A percentile compares a stretch with the other conserved stretches of the same genome.
phyloP scores from a whole-genome alignment of 2,113 vertebrate species.

The Osmerus eperlanus region DNA sequence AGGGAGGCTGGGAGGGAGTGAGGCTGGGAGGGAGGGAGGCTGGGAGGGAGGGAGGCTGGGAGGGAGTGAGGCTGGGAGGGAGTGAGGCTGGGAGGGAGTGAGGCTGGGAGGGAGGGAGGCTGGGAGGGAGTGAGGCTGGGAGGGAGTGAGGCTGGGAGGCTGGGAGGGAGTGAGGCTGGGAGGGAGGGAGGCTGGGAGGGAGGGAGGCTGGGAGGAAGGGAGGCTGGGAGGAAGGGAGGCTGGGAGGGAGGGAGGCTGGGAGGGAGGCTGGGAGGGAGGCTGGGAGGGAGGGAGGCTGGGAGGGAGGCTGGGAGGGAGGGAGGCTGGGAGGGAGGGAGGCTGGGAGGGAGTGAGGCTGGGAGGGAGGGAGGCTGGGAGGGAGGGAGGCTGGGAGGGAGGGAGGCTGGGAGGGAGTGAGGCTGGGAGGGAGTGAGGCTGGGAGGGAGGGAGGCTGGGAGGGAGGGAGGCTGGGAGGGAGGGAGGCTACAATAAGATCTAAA shows the following conservation, averaged over 20 bases:
- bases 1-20: slow-evolving; percentile 64
- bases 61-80: slow-evolving; percentile 43
- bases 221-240: slow-evolving; percentile 27
- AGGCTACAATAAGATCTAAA: neutral
- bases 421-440: slow-evolving; percentile 26
- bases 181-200: slow-evolving; percentile 52
- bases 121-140: slow-evolving; percentile 27
- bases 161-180: slow-evolving; percentile 56
- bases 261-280: too few species aligned
- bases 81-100: slow-evolving; percentile 12
- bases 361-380: slow-evolving; percentile 52
- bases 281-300: too few species aligned
- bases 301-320: slow-evolving; percentile 39
- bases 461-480: slow-evolving; percentile 8
- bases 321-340: slow-evolving; percentile 58
- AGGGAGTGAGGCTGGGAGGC: slow-evolving; percentile 50
- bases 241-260: slow-evolving; percentile 25
- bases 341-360: slow-evolving; percentile 56
- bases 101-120: slow-evolving; percentile 50
- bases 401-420: slow-evolving; percentile 27
- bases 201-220: slow-evolving; percentile 57
- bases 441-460: slow-evolving; percentile 46
- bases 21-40: slow-evolving; percentile 51
- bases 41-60: slow-evolving; percentile 58
- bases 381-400: slow-evolving; percentile 57